Percentiles rank a stretch among this genome's conserved stretches.
These are phyloP conservation scores for Drosophila malerkotliana DNA, from an alignment of 1,140 invertebrate species.

Conservation along the genomic window DNA sequence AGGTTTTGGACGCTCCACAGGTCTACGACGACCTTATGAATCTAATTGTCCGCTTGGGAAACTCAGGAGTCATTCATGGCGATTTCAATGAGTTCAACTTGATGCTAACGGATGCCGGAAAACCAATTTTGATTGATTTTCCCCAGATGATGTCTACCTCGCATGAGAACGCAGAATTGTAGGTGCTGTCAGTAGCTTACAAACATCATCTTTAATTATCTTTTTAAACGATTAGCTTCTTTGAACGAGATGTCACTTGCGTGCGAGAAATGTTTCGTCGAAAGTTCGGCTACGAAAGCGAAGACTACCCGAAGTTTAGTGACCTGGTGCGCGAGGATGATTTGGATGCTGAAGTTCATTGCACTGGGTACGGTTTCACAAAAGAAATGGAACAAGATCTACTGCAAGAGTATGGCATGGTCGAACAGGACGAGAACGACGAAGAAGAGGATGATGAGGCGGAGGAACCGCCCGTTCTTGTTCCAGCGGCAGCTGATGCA, in stretches of 20 bases:
- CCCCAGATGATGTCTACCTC: slow-evolving; percentile 99
- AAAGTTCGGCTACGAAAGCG: slow-evolving; percentile 96
- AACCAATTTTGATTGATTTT: slow-evolving; percentile 98
- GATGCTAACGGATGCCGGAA: slow-evolving; percentile 92
- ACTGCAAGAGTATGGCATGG: slow-evolving; percentile 84
- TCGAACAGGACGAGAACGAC: slow-evolving; percentile 65
- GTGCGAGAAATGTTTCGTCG: slow-evolving; percentile 96
- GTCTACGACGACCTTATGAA: slow-evolving; percentile 98
- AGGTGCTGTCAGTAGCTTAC: slow-evolving; percentile 66
- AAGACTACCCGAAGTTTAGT: slow-evolving; percentile 92
- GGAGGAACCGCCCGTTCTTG: slow-evolving; percentile 50
- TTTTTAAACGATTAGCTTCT: slow-evolving; percentile 87
- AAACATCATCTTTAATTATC: background rate
- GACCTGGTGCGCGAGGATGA: slow-evolving; percentile 93
- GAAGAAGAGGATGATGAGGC: slow-evolving; percentile 23
- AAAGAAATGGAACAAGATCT: slow-evolving; percentile 93
- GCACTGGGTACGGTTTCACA: slow-evolving; percentile 96
- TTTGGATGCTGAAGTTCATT: slow-evolving; percentile 94
- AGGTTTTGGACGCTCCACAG: slow-evolving; percentile 90
- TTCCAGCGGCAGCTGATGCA: slow-evolving; percentile 79
- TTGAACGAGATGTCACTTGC: slow-evolving; percentile 97
- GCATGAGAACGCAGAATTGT: slow-evolving; percentile 96
- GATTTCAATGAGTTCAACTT: slow-evolving; percentile 99
- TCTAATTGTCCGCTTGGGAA: slow-evolving; percentile 94
- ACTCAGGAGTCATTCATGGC: slow-evolving; percentile 98